These are phyloP conservation scores for Ispidina lecontei DNA, from an alignment of 2,797 vertebrate species.

Conservation along the genomic window DNA sequence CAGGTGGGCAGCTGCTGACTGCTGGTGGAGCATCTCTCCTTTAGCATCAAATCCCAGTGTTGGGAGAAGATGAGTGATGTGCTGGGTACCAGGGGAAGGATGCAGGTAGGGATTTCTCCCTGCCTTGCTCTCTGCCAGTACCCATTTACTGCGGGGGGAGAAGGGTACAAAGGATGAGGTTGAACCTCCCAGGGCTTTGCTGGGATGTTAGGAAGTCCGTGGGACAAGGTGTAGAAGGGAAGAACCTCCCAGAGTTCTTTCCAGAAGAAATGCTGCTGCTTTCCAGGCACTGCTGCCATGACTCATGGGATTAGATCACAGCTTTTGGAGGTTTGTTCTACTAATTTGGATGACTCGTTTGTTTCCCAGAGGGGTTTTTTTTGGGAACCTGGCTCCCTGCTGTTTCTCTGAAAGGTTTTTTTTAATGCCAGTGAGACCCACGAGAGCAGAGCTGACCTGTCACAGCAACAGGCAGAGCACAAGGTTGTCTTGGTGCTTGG, in stretches of 20 bases:
- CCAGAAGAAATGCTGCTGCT: background rate
- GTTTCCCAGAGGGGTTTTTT: background rate
- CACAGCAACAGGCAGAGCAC: background rate
- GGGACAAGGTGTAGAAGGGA: background rate
- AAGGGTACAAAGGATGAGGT: background rate
- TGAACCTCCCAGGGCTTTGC: background rate
- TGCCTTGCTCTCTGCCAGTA: background rate
- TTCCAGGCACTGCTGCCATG: conserved; percentile 39
- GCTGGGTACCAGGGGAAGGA: background rate
- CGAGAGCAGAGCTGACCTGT: background rate
- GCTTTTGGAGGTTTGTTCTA: background rate
- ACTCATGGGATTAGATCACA: conserved; percentile 21
- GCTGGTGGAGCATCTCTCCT: background rate
- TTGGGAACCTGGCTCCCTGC: background rate
- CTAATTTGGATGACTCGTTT: background rate
- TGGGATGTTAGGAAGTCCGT: background rate
- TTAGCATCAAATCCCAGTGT: fast-evolving
- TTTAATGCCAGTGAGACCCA: fast-evolving
- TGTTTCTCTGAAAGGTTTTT: background rate
- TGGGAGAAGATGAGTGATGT: background rate
- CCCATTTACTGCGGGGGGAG: background rate
- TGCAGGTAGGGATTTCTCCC: background rate
- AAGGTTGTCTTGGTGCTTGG: fast-evolving
- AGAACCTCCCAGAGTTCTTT: background rate
- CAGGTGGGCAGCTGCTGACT: background rate